These are phyloP conservation scores for Trematomus loennbergii DNA, from an alignment of 2,113 vertebrate genomes.

Conservation along the genomic window DNA sequence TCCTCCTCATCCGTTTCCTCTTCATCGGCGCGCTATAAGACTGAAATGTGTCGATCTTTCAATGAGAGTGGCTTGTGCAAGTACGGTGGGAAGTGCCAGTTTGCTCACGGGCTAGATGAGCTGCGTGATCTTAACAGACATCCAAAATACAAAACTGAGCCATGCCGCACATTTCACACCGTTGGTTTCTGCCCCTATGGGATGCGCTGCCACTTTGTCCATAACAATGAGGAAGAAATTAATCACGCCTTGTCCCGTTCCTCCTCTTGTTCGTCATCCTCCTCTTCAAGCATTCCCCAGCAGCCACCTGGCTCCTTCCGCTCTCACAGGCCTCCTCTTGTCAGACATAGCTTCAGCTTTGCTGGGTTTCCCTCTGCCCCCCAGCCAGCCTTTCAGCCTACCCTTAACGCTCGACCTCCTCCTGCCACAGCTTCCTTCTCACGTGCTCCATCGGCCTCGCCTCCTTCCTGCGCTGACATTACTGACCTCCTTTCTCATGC, in stretches of 20 bases:
- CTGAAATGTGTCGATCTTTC: slow-evolving; percentile 85
- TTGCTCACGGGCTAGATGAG: slow-evolving; percentile 88
- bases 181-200: slow-evolving; percentile 92
- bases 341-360: slow-evolving; percentile 91
- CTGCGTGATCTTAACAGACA: slow-evolving; percentile 89
- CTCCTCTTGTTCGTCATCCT: slow-evolving; percentile 38
- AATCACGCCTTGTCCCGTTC: slow-evolving; percentile 40
- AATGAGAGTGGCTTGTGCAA: slow-evolving; percentile 84
- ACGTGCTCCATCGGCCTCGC: slow-evolving; percentile 73
- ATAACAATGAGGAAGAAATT: slow-evolving; percentile 85
- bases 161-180: slow-evolving; percentile 91
- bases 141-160: slow-evolving; percentile 93
- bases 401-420: slow-evolving; percentile 50
- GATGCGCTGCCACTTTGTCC: slow-evolving; percentile 92
- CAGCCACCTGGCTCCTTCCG: slow-evolving; percentile 38
- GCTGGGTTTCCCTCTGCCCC: slow-evolving; percentile 84
- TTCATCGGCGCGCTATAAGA: slow-evolving; percentile 84
- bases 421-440: slow-evolving; percentile 60
- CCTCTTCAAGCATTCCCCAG: slow-evolving; percentile 38
- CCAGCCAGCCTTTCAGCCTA: slow-evolving; percentile 52
- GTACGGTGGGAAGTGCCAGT: slow-evolving; percentile 88
- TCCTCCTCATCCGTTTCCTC: slow-evolving; percentile 64
- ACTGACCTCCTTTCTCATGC: slow-evolving; percentile 79
- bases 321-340: slow-evolving; percentile 69
- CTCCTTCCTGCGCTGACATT: slow-evolving; percentile 78